Conservation (phyloP, 2,888 invertebrate genomes). For the Eupeodes latifasciatus region DNA sequence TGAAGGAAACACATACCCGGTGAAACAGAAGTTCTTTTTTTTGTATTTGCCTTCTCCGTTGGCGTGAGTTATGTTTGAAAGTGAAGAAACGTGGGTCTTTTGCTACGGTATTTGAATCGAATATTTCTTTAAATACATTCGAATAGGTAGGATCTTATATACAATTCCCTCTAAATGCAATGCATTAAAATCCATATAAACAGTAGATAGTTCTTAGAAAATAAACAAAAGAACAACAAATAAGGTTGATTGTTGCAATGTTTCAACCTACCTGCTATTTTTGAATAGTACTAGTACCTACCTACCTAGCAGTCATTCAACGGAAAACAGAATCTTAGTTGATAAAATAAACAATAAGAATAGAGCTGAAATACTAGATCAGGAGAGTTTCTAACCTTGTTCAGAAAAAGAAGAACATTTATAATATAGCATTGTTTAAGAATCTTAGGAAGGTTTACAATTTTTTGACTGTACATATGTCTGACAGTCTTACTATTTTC, state of each 20-base stretch:
- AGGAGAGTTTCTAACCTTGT: neutral
- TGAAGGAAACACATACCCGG: neutral
- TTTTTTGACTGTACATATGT: conserved; percentile 27
- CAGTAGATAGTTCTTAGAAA: conserved; percentile 34
- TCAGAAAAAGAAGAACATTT: neutral
- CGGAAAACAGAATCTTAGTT: neutral
- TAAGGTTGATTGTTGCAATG: conserved; percentile 19
- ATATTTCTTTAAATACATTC: neutral
- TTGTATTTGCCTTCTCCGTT: neutral
- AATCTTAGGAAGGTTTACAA: too few species aligned
- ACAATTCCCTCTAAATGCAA: neutral
- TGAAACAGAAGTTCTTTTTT: conserved; percentile 1
- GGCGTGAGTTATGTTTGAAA: neutral
- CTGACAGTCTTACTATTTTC: neutral
- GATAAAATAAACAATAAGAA: neutral
- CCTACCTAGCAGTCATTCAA: neutral
- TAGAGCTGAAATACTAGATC: neutral
- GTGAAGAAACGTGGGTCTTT: neutral
- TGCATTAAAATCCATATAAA: conserved; percentile 26
- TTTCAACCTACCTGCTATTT: conserved; percentile 25
- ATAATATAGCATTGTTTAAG: too few species aligned
- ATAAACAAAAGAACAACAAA: conserved; percentile 7
- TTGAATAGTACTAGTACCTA: neutral
- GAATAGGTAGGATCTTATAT: neutral
- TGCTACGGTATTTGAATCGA: neutral